These are phyloP conservation scores for Pseudachorutes palmiensis DNA, from an alignment of 1,140 invertebrate species.

Conservation along the genomic window DNA sequence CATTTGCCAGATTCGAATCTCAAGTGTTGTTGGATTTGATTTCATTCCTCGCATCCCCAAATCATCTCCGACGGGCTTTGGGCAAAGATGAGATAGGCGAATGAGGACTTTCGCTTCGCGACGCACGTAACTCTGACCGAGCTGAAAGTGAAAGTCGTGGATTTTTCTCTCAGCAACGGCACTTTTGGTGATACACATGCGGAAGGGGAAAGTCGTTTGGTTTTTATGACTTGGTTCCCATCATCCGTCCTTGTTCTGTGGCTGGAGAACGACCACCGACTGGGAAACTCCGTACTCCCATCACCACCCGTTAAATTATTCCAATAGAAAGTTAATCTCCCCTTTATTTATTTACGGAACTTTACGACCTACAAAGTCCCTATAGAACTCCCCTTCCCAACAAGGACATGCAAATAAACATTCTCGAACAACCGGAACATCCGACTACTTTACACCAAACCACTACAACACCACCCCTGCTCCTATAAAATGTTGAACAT, in stretches of 20 bases:
- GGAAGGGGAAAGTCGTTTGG: neutral
- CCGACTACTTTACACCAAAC: neutral
- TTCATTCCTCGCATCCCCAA: too few species aligned
- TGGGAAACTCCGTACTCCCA: neutral
- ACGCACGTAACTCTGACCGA: neutral
- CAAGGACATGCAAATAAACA: conserved; percentile 10
- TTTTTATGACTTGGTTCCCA: conserved; percentile 1
- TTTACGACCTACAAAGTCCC: neutral
- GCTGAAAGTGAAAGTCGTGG: conserved; percentile 3
- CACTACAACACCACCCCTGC: neutral
- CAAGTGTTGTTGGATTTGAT: too few species aligned
- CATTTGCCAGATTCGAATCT: neutral
- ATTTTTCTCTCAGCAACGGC: neutral
- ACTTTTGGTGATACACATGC: too few species aligned
- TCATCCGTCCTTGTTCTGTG: neutral
- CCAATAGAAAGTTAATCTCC: conserved; percentile 12
- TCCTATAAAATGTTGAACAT: neutral
- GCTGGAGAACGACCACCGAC: neutral
- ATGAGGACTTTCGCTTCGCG: neutral
- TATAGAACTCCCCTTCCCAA: neutral
- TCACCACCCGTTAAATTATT: conserved; percentile 6
- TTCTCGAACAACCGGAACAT: neutral
- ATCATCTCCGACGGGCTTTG: too few species aligned
- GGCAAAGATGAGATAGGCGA: neutral
- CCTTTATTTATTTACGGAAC: conserved; percentile 10